Evolutionary conservation across 2,888 invertebrate species (phyloP).

Genomic region (Glaucopsyche alexis): DNA sequence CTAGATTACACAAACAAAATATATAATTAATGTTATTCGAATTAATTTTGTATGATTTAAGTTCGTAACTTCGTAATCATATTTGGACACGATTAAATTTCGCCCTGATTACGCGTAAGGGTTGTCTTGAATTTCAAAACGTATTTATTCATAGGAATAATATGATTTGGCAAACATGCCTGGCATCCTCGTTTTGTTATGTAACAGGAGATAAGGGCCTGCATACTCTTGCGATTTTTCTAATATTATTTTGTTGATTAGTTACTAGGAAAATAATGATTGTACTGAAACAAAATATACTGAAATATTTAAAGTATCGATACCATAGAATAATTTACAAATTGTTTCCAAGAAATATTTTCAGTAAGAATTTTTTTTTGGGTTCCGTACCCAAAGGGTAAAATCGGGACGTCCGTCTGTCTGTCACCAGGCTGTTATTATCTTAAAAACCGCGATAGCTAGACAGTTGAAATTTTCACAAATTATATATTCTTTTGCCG

Average conservation of each 20-base stretch:
- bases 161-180: conserved; percentile 25
- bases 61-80: conserved; percentile 19
- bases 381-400: too few relatives aligned
- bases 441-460: too few relatives aligned
- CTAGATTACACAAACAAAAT: not conserved
- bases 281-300: too few relatives aligned
- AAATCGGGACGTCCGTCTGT: too few relatives aligned
- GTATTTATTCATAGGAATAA: conserved; percentile 26
- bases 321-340: too few relatives aligned
- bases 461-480: too few relatives aligned
- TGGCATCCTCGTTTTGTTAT: conserved; percentile 1
- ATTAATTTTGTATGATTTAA: conserved; percentile 23
- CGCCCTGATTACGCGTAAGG: conserved; percentile 22
- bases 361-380: too few relatives aligned
- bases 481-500: too few relatives aligned
- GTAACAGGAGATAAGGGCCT: not conserved
- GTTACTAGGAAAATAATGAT: too few relatives aligned
- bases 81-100: conserved; percentile 26
- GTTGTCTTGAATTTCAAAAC: conserved; percentile 23
- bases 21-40: not conserved
- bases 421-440: too few relatives aligned
- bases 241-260: not conserved
- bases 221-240: not conserved
- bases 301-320: too few relatives aligned
- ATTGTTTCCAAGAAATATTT: too few relatives aligned